Base-by-base conservation (phyloP, 2,888 invertebrate species). In the Coelinius sp. region DNA sequence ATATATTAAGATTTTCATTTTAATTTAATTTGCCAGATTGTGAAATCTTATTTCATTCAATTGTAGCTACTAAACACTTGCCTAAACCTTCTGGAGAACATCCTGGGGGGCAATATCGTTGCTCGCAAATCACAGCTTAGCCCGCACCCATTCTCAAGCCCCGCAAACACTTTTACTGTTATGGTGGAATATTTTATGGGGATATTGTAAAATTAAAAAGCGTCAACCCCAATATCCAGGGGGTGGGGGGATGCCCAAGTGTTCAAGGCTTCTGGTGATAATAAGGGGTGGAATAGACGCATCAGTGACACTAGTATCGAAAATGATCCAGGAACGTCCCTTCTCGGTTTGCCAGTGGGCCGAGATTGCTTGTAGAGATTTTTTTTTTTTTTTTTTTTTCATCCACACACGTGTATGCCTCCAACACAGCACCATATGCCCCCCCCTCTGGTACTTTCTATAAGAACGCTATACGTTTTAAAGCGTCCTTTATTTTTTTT, bases 181-280 rank as follows among this genome's bases (percentile, higher is more conserved):
- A 84, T 82, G 79, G 79, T 80, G 81, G 35, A 83, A 85, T 84
- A 85, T 85, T 86, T 86, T 85, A 86, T 84, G 84, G 84, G 81
- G 84, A 84, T 84, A 84, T 81, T 85, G 85, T 85, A 84, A 85
- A 86, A 86, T 86, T 86, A 86, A 86, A 86, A 86, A 83, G 80
- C 78, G 76, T 77, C 81, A 76, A 68, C 78, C 82, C 80, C 77
- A 71, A 46, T 52, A 73, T 69, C 68, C 68, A 67, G n/a, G n/a
- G n/a, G n/a, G n/a, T n/a, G n/a, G n/a, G n/a, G n/a, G n/a, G n/a
- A 75, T 24, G 71, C 71, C 73, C 71, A 78, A 80, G 75, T 73
- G 75, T 76, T 78, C 77, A 76, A 68, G 75, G 75, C 73, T 64
- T 63, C 79, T 76, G 76, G 76, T 77, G 83, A 82, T 83, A 83